Conservation (phyloP, 2,888 invertebrate species). For the Agonopterix heracliana region DNA sequence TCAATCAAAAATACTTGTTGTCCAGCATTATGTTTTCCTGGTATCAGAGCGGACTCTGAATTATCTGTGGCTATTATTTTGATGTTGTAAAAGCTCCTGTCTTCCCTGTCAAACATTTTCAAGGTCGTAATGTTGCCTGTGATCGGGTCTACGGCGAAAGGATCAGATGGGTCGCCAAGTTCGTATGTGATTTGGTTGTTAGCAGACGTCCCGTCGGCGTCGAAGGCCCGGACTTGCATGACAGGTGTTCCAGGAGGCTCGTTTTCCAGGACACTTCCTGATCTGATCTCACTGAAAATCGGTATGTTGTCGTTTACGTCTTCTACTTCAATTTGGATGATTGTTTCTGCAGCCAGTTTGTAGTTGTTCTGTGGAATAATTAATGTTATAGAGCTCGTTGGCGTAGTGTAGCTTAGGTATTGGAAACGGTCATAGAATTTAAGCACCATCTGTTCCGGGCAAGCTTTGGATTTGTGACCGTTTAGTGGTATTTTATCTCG, state of each 20-base stretch:
- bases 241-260: slow-evolving; percentile 89
- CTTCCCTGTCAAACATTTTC: slow-evolving; percentile 90
- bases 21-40: slow-evolving; percentile 82
- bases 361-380: slow-evolving; percentile 80
- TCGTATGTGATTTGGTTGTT: slow-evolving; percentile 90
- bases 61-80: slow-evolving; percentile 94
- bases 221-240: slow-evolving; percentile 91
- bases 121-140: slow-evolving; percentile 93
- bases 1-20: slow-evolving; percentile 91
- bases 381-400: not conserved
- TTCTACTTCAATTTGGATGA: slow-evolving; percentile 84
- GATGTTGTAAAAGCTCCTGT: slow-evolving; percentile 88
- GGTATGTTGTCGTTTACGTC: slow-evolving; percentile 96
- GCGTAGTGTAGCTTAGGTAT: too few relatives aligned
- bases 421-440: too few relatives aligned
- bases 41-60: slow-evolving; percentile 85
- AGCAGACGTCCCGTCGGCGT: slow-evolving; percentile 88
- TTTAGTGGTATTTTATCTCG: too few relatives aligned
- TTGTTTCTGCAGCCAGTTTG: slow-evolving; percentile 86
- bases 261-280: slow-evolving; percentile 90
- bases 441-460: too few relatives aligned
- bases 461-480: too few relatives aligned
- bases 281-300: slow-evolving; percentile 87
- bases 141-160: slow-evolving; percentile 88
- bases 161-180: slow-evolving; percentile 80